These are phyloP conservation scores for Drosophila paramelanica DNA, from an alignment of 2,888 invertebrate species.

Conservation along the genomic window DNA sequence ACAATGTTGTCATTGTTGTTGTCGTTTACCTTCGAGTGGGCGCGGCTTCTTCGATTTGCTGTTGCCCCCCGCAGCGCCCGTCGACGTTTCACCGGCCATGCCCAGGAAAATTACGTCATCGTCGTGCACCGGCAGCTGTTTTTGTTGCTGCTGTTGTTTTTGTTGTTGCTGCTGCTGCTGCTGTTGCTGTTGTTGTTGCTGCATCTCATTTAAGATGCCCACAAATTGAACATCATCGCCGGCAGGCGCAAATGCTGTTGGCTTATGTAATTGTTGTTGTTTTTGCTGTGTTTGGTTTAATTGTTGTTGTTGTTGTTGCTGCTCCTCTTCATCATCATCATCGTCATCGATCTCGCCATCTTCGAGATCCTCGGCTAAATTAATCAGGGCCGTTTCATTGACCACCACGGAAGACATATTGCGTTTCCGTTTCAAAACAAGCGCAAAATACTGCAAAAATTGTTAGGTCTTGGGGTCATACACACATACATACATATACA, in stretches of 20 bases:
- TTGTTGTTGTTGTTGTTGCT: constrained; percentile 11
- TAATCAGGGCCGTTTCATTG: constrained; percentile 42
- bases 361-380: constrained; percentile 89
- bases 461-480: constrained; percentile 1
- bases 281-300: constrained; percentile 1
- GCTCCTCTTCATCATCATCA: constrained; percentile 84
- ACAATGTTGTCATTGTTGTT: constrained; percentile 30
- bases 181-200: not conserved
- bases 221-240: constrained; percentile 51
- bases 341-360: constrained; percentile 94
- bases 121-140: constrained; percentile 13
- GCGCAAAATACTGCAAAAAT: constrained; percentile 14
- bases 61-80: constrained; percentile 14
- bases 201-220: constrained; percentile 26
- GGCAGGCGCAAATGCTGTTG: constrained; percentile 1
- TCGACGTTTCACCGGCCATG: constrained; percentile 14
- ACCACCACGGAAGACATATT: constrained; percentile 49
- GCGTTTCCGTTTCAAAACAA: constrained; percentile 7
- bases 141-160: not conserved
- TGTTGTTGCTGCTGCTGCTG: too few species aligned
- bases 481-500: not conserved
- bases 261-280: constrained; percentile 8
- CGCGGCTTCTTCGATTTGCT: constrained; percentile 85
- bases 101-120: constrained; percentile 64
- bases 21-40: constrained; percentile 85